Evolutionary conservation across 1,140 invertebrate genomes (phyloP).

Genomic region (Cydia strobilella): DNA sequence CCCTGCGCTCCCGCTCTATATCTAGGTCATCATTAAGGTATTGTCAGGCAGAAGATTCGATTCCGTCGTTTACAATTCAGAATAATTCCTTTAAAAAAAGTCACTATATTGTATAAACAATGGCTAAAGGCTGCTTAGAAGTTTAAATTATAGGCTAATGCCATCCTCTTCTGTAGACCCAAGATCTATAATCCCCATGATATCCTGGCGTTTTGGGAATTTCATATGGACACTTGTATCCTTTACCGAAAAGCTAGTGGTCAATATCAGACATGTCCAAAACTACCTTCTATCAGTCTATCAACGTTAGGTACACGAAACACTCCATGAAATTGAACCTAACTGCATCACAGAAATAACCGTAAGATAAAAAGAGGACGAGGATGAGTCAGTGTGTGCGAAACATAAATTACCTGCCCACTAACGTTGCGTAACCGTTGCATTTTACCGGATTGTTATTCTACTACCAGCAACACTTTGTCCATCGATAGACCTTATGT

Average conservation of each 20-base stretch:
- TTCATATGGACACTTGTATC: no score
- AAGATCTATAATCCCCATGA: no score
- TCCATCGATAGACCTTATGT: background rate
- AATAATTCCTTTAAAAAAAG: no score
- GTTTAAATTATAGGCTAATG: no score
- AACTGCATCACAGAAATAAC: constrained; percentile 22
- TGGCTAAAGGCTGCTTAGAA: no score
- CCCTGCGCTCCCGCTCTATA: no score
- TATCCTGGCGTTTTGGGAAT: no score
- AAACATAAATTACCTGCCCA: constrained; percentile 28
- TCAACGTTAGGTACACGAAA: background rate
- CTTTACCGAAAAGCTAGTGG: background rate
- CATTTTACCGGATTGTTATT: constrained; percentile 20
- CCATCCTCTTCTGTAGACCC: no score
- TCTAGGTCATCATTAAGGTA: no score
- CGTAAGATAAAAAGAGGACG: constrained; percentile 27
- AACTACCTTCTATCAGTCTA: background rate
- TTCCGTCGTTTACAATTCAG: no score
- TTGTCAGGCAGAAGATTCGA: no score
- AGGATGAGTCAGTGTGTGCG: constrained; percentile 23
- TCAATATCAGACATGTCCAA: background rate
- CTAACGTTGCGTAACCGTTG: constrained; percentile 23
- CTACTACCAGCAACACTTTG: background rate
- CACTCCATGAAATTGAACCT: background rate
- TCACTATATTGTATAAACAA: no score